These are phyloP conservation scores for Drosophila meridionalis DNA, from an alignment of 2,888 invertebrate species.

Conservation along the genomic window DNA sequence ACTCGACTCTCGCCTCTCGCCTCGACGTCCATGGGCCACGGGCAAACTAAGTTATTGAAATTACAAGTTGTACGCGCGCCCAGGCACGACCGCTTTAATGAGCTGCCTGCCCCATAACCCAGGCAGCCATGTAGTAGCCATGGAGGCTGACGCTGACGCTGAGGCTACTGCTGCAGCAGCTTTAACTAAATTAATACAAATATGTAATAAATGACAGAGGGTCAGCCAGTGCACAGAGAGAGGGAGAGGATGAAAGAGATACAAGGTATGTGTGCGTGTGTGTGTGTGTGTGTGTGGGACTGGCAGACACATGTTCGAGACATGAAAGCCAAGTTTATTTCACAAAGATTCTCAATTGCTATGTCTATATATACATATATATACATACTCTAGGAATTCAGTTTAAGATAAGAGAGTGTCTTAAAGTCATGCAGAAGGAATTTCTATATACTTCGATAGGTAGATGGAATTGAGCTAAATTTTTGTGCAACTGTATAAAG, in stretches of 20 bases:
- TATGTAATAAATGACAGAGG: conserved; percentile 41
- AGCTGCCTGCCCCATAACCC: conserved; percentile 37
- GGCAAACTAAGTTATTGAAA: conserved; percentile 67
- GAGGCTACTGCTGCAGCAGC: conserved; percentile 14
- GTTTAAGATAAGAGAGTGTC: background rate
- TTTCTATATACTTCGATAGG: background rate
- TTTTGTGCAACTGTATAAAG: background rate
- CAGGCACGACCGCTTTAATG: conserved; percentile 44
- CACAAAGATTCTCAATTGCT: conserved; percentile 23
- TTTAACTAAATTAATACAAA: conserved; percentile 69
- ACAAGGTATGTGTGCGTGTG: conserved; percentile 4
- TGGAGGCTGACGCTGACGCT: conserved; percentile 15
- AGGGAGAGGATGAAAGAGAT: background rate
- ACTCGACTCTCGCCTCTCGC: background rate
- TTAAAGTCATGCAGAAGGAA: background rate
- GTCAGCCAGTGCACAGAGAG: background rate
- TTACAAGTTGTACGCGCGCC: conserved; percentile 47
- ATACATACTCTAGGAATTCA: background rate
- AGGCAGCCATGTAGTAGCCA: conserved; percentile 4
- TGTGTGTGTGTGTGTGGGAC: conserved; percentile 1
- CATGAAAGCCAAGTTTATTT: conserved; percentile 61
- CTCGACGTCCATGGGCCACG: conserved; percentile 30
- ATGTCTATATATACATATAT: conserved; percentile 4
- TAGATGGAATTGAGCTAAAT: background rate
- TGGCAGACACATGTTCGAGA: conserved; percentile 54